Conservation (phyloP, 1,140 invertebrate species). For the Rhyacophila brunnea region DNA sequence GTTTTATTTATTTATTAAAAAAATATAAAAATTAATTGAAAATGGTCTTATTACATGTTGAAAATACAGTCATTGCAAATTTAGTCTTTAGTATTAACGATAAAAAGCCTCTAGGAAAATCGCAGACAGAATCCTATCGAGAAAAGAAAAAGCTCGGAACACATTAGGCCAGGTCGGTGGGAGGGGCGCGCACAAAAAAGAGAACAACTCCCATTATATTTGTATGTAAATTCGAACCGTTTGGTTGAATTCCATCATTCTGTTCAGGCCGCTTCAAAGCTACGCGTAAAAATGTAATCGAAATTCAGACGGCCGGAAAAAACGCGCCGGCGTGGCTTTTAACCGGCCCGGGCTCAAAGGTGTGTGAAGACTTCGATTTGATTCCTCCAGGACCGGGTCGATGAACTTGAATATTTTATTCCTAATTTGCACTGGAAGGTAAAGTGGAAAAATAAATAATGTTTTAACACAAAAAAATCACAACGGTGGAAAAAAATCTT, state of each 20-base stretch:
- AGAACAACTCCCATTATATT: conserved; percentile 12
- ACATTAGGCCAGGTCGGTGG: neutral
- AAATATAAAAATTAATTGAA: too few relatives aligned
- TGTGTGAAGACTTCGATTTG: neutral
- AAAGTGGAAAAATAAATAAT: too few relatives aligned
- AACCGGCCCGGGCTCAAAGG: neutral
- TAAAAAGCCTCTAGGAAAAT: too few relatives aligned
- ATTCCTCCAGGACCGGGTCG: neutral
- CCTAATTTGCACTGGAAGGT: too few relatives aligned
- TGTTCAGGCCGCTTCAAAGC: conserved; percentile 6
- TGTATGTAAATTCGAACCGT: conserved; percentile 22
- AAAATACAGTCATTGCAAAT: too few relatives aligned
- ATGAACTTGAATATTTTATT: neutral
- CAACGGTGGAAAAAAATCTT: too few relatives aligned
- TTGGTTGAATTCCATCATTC: conserved; percentile 22
- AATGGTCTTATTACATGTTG: too few relatives aligned
- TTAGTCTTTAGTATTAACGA: too few relatives aligned
- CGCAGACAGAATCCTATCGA: too few relatives aligned
- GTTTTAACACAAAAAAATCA: too few relatives aligned
- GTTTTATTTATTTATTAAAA: too few relatives aligned
- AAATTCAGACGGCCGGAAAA: conserved; percentile 19
- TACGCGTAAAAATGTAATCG: conserved; percentile 20
- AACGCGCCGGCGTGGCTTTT: neutral
- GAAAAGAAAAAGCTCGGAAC: too few relatives aligned
- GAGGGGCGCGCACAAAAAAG: neutral